These are phyloP conservation scores for Whitmania pigra DNA, from an alignment of 1,140 invertebrate genomes.

Conservation along the genomic window DNA sequence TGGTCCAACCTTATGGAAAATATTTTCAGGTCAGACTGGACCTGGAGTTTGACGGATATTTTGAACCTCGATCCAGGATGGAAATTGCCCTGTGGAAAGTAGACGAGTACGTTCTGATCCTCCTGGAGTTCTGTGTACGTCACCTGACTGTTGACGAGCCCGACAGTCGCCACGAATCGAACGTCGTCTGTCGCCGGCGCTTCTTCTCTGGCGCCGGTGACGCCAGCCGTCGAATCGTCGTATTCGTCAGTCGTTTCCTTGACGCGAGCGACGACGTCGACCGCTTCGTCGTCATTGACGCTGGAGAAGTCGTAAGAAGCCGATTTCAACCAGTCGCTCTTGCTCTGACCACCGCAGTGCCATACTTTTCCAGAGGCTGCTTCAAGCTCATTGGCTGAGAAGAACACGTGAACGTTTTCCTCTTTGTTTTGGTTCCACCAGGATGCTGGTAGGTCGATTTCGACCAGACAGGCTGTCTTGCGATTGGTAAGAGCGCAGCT, in stretches of 20 bases:
- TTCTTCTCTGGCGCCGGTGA: conserved; percentile 53
- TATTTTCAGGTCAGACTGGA: conserved; percentile 51
- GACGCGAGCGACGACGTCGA: not conserved
- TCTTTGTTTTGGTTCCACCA: conserved; percentile 54
- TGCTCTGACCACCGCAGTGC: not conserved
- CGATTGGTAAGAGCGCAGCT: conserved; percentile 74
- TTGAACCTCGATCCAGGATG: conserved; percentile 76
- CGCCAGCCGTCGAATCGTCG: conserved; percentile 40
- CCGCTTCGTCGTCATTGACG: conserved; percentile 3
- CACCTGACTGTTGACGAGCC: conserved; percentile 59
- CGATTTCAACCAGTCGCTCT: too few species aligned
- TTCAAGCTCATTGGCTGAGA: conserved; percentile 21
- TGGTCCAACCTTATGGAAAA: conserved; percentile 61
- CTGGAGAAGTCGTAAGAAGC: not conserved
- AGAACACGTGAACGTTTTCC: conserved; percentile 35
- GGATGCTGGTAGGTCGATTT: conserved; percentile 59
- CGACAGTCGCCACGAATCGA: conserved; percentile 42
- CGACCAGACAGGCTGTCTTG: conserved; percentile 74
- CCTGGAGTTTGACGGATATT: conserved; percentile 67
- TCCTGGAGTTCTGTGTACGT: conserved; percentile 66
- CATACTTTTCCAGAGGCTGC: not conserved
- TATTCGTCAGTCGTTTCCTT: conserved; percentile 28
- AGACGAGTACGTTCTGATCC: conserved; percentile 63
- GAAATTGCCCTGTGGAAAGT: conserved; percentile 70
- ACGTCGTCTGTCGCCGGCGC: conserved; percentile 44